Evolutionary conservation across 2,797 vertebrate genomes (phyloP).

Genomic region (Myotis daubentonii): DNA sequence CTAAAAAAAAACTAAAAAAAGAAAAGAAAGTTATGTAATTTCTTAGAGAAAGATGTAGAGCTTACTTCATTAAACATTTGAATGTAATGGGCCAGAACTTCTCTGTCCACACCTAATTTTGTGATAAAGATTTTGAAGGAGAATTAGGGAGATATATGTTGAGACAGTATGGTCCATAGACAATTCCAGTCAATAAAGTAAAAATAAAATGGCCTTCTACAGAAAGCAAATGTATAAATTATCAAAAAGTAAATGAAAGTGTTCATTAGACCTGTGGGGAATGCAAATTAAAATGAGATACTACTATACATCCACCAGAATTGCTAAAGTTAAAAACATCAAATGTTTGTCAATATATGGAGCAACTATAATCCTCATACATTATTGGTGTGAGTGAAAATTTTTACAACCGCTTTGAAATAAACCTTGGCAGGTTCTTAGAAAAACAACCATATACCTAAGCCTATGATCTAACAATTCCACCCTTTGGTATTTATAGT

Average conservation of each 20-base stretch:
- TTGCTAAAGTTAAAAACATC: not conserved
- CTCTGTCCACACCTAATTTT: conserved; percentile 3
- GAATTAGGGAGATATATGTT: not conserved
- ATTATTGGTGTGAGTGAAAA: not conserved
- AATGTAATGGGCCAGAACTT: not conserved
- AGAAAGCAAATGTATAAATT: not conserved
- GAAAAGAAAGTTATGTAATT: not conserved
- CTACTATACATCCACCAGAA: not conserved
- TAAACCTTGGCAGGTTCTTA: not conserved
- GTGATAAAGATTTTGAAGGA: not conserved
- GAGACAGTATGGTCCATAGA: not conserved
- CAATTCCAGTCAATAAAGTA: not conserved
- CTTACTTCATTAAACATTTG: not conserved
- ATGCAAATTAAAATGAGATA: not conserved
- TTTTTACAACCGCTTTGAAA: not conserved
- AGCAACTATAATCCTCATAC: not conserved
- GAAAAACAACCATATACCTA: not conserved
- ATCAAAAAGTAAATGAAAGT: not conserved
- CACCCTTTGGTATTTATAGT: not conserved
- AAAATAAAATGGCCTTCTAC: not conserved
- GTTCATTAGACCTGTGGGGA: not conserved
- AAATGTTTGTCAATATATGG: not conserved
- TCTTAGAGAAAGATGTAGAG: not conserved
- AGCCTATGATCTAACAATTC: not conserved
- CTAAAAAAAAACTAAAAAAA: not conserved